Conservation (phyloP, 2,888 invertebrate genomes). For the Neoaliturus tenellus region DNA sequence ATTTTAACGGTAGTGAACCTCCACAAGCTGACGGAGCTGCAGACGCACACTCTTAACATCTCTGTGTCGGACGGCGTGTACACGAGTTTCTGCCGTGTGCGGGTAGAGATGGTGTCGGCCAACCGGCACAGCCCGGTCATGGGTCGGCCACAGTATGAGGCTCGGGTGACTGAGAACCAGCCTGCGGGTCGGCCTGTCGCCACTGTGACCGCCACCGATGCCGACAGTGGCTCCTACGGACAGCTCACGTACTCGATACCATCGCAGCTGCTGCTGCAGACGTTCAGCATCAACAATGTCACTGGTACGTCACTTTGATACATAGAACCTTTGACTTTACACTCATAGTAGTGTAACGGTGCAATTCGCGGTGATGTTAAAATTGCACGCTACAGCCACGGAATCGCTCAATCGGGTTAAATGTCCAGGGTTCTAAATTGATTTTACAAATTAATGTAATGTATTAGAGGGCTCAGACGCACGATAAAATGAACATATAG, state of each 20-base stretch:
- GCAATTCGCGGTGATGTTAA: too few species aligned
- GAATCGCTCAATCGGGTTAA: too few species aligned
- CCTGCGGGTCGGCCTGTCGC: slow-evolving; percentile 85
- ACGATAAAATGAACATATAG: too few species aligned
- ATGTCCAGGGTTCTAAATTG: too few species aligned
- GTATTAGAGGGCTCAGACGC: too few species aligned
- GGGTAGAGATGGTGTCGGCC: slow-evolving; percentile 85
- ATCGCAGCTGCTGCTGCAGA: slow-evolving; percentile 82
- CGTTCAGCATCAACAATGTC: slow-evolving; percentile 83
- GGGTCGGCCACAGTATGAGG: slow-evolving; percentile 85
- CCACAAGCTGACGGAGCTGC: slow-evolving; percentile 82
- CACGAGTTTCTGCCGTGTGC: slow-evolving; percentile 89
- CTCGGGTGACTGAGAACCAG: slow-evolving; percentile 88
- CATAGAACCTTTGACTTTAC: too few species aligned
- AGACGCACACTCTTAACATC: slow-evolving; percentile 86
- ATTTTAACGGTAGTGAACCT: slow-evolving; percentile 84
- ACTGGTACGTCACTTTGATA: slow-evolving; percentile 76
- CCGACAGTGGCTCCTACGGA: slow-evolving; percentile 72
- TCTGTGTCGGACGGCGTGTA: slow-evolving; percentile 98
- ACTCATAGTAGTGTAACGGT: too few species aligned
- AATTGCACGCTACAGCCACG: too few species aligned
- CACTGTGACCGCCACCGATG: slow-evolving; percentile 87
- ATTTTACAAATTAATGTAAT: too few species aligned
- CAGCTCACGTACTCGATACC: slow-evolving; percentile 86
- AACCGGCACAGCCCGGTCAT: slow-evolving; percentile 90